Base-by-base conservation (phyloP, 1,140 invertebrate genomes). In the Monochamus saltuarius region DNA sequence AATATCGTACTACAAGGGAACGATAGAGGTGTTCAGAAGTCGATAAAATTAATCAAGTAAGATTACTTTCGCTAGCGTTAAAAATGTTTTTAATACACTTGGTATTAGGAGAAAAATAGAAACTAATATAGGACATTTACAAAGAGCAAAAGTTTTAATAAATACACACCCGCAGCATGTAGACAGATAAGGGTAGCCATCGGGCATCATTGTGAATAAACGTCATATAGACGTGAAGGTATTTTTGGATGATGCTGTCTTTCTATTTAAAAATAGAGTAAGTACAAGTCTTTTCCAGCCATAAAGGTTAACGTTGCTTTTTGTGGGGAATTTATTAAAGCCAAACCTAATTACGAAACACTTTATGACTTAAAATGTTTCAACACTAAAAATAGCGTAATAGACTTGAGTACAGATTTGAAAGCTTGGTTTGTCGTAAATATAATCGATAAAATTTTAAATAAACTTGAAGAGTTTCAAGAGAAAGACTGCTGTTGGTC, bases 291-390 rank as follows among this genome's bases (percentile, higher is more conserved):
- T 7, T 7, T 8, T 13, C 16, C 43, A 9, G 2, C 19, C 8
- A n/a, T 45, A 14, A 45, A 45, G 8, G 43, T 45, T 14, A 45
- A 45, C 16, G 19, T 13, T 45, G 9, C 11, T 45, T 45, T 45
- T 45, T 45, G 43, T n/a, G 43, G 11, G 14, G 43, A 45, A 45
- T 45, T 45, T 45, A 17, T 45, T 45, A 45, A 17, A 45, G 22
- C 22, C 6, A n/a, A 45, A 17, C 19, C 43, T 16, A 17, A 45
- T 45, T 10, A 45, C 16, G 8, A n/a, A 9, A 17, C 13, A 45
- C 4, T 45, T 14, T 16, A 2, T 2, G 43, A 45, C 3, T 9
- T 16, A 2, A 45, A 45, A 45, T 17, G 14, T 45, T n/a, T 45
- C 14, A 9, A 16, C 16, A 45, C 43, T 1, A n/a, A 13, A 14